These are phyloP conservation scores for Micropterix aruncella DNA, from an alignment of 2,888 invertebrate genomes.

Conservation along the genomic window DNA sequence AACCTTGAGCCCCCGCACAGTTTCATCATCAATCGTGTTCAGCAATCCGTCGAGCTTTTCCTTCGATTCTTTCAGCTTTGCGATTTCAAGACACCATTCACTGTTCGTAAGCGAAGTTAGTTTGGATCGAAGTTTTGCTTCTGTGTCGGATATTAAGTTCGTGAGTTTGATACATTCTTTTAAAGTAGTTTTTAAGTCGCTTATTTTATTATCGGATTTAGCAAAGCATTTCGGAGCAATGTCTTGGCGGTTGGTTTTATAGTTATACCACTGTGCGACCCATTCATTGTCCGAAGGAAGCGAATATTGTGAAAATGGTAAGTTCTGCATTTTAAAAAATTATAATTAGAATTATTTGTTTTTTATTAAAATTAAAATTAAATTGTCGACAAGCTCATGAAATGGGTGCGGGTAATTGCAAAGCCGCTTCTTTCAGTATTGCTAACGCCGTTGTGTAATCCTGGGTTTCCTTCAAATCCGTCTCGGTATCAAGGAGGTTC, in stretches of 20 bases:
- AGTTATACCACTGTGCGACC: slow-evolving; percentile 20
- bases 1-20: slow-evolving; percentile 26
- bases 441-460: slow-evolving; percentile 55
- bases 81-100: slow-evolving; percentile 39
- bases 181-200: neutral
- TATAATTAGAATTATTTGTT: slow-evolving; percentile 32
- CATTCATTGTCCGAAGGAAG: slow-evolving; percentile 20
- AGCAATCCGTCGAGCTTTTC: slow-evolving; percentile 26
- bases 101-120: slow-evolving; percentile 28
- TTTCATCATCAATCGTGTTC: slow-evolving; percentile 24
- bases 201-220: too few species aligned
- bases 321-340: slow-evolving; percentile 15
- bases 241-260: too few species aligned
- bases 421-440: slow-evolving; percentile 51
- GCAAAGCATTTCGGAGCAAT: too few species aligned
- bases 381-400: slow-evolving; percentile 15
- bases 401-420: slow-evolving; percentile 30
- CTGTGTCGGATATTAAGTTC: slow-evolving; percentile 14
- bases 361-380: slow-evolving; percentile 12
- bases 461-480: slow-evolving; percentile 60
- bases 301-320: too few species aligned
- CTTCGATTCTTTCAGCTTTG: slow-evolving; percentile 34
- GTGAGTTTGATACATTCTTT: slow-evolving; percentile 12
- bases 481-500: slow-evolving; percentile 54
- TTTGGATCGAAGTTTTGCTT: slow-evolving; percentile 28